Conservation (phyloP, 2,888 invertebrate species). For the Amblyteles armatorius region DNA sequence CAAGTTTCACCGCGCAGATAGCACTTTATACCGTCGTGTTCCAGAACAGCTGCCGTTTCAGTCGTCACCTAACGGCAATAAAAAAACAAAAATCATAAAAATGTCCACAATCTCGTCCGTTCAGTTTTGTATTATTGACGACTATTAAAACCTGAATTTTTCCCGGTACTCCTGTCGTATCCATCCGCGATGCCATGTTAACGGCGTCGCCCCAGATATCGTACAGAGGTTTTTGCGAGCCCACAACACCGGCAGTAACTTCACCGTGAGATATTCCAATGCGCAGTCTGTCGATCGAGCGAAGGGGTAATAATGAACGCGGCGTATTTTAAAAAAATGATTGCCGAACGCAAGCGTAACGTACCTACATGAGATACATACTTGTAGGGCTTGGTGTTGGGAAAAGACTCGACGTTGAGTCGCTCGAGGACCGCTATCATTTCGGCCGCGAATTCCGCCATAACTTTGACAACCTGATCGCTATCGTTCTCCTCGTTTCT, state of each 20-base stretch:
- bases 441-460: conserved; percentile 91
- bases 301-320: background rate
- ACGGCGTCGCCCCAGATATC: conserved; percentile 99
- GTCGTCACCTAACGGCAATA: conserved; percentile 87
- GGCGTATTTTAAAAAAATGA: background rate
- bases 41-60: conserved; percentile 89
- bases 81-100: background rate
- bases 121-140: background rate
- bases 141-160: conserved; percentile 88
- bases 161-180: conserved; percentile 93
- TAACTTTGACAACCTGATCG: conserved; percentile 85
- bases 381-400: conserved; percentile 80
- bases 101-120: background rate
- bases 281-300: conserved; percentile 73
- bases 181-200: conserved; percentile 98
- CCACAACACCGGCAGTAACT: conserved; percentile 97
- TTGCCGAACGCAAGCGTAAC: conserved; percentile 15
- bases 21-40: conserved; percentile 89
- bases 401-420: conserved; percentile 86
- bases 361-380: conserved; percentile 64
- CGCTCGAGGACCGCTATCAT: conserved; percentile 89
- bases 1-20: conserved; percentile 89
- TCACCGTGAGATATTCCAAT: conserved; percentile 95
- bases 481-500: conserved; percentile 78
- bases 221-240: conserved; percentile 96